Evolutionary conservation across 2,888 invertebrate genomes (phyloP).

Genomic region (Clistopyga incitator): DNA sequence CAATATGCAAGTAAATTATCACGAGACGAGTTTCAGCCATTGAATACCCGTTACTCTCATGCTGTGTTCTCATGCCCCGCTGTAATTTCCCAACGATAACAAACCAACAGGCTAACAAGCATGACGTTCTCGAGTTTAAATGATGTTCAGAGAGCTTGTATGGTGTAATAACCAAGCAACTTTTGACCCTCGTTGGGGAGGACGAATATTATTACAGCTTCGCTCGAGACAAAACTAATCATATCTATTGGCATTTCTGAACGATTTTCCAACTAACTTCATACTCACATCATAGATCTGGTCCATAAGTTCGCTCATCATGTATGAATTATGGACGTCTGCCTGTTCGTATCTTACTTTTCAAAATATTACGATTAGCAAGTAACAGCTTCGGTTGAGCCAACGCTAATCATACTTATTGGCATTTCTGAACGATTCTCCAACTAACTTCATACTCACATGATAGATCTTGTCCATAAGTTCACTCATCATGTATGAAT

Average conservation of each 20-base stretch:
- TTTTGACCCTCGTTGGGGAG: not conserved
- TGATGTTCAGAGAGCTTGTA: not conserved
- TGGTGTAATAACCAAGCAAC: not conserved
- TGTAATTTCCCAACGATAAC: conserved; percentile 16
- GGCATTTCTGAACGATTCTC: not conserved
- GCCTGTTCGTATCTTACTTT: not conserved
- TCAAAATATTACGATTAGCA: too few relatives aligned
- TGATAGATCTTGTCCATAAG: not conserved
- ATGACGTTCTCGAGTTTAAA: not conserved
- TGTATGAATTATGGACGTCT: not conserved
- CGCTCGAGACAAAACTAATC: not conserved
- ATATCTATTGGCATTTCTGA: not conserved
- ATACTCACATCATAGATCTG: not conserved
- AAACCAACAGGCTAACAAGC: conserved; percentile 6
- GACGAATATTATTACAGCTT: not conserved
- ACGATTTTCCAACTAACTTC: not conserved
- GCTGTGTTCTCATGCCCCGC: not conserved
- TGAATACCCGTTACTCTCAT: not conserved
- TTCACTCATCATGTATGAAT: not conserved
- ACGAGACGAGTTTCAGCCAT: conserved; percentile 1
- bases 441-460: not conserved
- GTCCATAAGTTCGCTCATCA: not conserved
- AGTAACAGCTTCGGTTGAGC: not conserved
- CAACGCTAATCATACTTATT: not conserved
- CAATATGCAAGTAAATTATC: not conserved